Conservation (phyloP, 2,888 invertebrate species). For the Acleris laterana region DNA sequence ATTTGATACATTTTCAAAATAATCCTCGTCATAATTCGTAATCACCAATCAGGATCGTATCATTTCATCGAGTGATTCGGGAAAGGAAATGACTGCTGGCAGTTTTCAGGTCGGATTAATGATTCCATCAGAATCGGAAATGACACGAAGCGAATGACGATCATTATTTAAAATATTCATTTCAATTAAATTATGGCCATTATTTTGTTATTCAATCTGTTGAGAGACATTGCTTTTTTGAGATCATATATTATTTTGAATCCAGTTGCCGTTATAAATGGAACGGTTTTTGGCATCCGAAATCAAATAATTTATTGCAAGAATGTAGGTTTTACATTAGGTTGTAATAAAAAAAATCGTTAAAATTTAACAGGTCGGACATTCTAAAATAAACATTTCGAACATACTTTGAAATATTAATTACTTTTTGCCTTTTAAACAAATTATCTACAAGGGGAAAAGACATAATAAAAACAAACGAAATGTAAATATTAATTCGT, state of each 20-base stretch:
- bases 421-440: no score
- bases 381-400: no score
- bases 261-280: no score
- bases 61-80: constrained; percentile 1
- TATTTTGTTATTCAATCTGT: neutral
- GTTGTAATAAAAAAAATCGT: no score
- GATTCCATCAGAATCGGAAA: constrained; percentile 33
- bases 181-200: neutral
- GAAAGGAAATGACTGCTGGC: constrained; percentile 24
- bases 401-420: neutral
- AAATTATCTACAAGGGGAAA: no score
- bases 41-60: constrained; percentile 3
- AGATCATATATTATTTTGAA: no score
- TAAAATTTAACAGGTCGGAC: no score
- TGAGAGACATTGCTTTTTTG: neutral
- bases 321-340: no score
- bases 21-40: neutral
- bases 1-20: no score
- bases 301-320: no score
- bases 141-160: constrained; percentile 15
- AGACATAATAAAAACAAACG: no score
- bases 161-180: constrained; percentile 25
- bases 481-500: neutral
- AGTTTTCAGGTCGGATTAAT: constrained; percentile 25
- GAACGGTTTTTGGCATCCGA: no score